Base-by-base conservation (phyloP, 2,888 invertebrate species). In the Gymnoscelis rufifasciata region DNA sequence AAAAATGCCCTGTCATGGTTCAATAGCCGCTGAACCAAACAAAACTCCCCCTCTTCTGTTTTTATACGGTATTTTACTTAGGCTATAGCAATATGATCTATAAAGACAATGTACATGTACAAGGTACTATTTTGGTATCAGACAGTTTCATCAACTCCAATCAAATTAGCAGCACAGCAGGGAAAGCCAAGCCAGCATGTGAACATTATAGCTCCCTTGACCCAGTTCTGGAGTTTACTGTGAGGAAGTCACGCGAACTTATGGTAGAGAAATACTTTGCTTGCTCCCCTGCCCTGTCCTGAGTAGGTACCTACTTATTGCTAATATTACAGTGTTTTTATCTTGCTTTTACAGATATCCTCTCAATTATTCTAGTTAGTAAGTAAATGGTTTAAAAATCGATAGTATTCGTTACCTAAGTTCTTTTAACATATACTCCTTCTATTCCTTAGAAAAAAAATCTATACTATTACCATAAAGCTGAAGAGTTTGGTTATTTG, bases 171-270 rank as follows among this genome's bases (percentile, higher is more conserved):
- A 38, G 33, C 33, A 28, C 28, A 30, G 46, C 14, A 42, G 47
- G 45, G 41, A 51, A 47, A 27, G 27, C 31, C 40, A 47, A 27
- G 27, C 31, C 40, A 40, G 47, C 43, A 43, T 42, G 40, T 43
- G 38, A 40, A 46, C 38, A 41, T 38, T 35, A 52, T 14, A 27
- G 40, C 36, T 26, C 36, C 55, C 55, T 51, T 57, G 55, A 56
- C 55, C 55, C 10, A 43, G 50, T 46, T 53, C 35, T 36, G 45
- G 43, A 53, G 48, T 46, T 36, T 47, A 38, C 40, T 7, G 30
- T 23, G 27, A 38, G 30, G 41, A 55, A 52, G 54, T 49, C 53
- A 39, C 43, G 37, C 45, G 40, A 42, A 36, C 28, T 36, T 42
- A 30, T 38, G 36, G 37, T 26, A 50, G 47, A 38, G 52, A 23